These are phyloP conservation scores for Ahaetulla prasina DNA, from an alignment of 2,113 vertebrate species.

Conservation along the genomic window DNA sequence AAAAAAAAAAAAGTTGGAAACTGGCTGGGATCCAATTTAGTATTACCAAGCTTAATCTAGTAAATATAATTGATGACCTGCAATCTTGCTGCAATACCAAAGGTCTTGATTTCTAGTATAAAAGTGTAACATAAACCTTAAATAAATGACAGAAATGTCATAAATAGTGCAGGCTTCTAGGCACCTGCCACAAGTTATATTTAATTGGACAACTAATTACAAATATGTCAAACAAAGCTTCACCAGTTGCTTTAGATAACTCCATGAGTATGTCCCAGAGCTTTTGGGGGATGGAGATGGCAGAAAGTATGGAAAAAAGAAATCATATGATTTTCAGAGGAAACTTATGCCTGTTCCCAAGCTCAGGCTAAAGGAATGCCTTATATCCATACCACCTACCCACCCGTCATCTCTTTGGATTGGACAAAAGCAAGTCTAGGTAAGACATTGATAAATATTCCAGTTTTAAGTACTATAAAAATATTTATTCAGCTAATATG, in stretches of 20 bases:
- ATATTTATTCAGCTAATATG: background rate
- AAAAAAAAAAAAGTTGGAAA: background rate
- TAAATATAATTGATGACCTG: background rate
- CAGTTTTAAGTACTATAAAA: background rate
- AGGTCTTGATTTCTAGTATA: background rate
- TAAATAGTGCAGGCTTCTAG: background rate
- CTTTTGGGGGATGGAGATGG: background rate
- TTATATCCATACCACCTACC: background rate
- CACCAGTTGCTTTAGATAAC: background rate
- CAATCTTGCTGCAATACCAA: background rate
- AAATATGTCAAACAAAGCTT: background rate
- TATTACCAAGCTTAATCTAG: background rate
- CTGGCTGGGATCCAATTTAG: background rate
- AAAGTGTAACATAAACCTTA: background rate
- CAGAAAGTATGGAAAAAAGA: background rate
- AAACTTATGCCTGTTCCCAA: background rate
- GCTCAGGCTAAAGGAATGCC: background rate
- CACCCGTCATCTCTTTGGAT: background rate
- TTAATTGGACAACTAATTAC: background rate
- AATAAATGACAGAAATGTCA: background rate
- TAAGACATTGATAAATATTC: background rate
- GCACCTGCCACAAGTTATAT: background rate
- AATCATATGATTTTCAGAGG: background rate
- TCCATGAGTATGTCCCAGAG: background rate
- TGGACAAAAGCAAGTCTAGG: background rate